Evolutionary conservation across 2,113 vertebrate genomes (phyloP), one percentile per base, ranked within the genome.

Genomic region (Sterrhoptilus dennistouni): DNA sequence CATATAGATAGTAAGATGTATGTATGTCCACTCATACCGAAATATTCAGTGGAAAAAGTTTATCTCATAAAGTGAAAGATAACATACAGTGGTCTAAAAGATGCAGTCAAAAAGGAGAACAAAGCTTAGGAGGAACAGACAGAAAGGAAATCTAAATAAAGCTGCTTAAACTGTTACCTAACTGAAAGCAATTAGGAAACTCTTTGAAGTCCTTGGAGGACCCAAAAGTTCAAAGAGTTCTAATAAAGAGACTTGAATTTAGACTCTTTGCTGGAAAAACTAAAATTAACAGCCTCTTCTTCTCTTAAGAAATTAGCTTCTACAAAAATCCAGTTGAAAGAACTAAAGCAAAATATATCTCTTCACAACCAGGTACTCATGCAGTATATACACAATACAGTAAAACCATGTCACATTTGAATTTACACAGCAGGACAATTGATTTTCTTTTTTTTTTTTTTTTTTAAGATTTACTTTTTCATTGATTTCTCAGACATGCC

Each of bases 401-500:
- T 25, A 93, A 80, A 94, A 77, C 0, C 76, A 79, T 84, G 47
- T 74, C 84, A 91, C 49, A 61, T 90, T 93, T 82, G 45, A 35
- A 86, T 82, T 81, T 64, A 77, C 15, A 23, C 14, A 25, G 29
- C 29, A 63, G 35, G 86, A 79, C 25, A 61, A 89, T 31, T 33
- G 59, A 81, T 93, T 66, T 38, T 38, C 38, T 68, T 75, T 66
- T 8, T 6, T 36, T 59, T n/a, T 4, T 83, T 35, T 76, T 69
- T 74, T 63, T 75, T 69, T 59, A 70, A 84, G 56, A 88, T 94
- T 92, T 85, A 69, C 25, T 75, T 86, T 88, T 89, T 63, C 40
- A 89, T 88, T 86, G 71, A 82, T 95, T 94, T 91, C 85, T 92
- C 33, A 74, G 36, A 78, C 64, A 56, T 57, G 56, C 25, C n/a